A percentile compares a stretch with the other conserved stretches of the same genome.
Conservation (phyloP, 2,888 invertebrate species). For the Cheilosia vulpina region DNA sequence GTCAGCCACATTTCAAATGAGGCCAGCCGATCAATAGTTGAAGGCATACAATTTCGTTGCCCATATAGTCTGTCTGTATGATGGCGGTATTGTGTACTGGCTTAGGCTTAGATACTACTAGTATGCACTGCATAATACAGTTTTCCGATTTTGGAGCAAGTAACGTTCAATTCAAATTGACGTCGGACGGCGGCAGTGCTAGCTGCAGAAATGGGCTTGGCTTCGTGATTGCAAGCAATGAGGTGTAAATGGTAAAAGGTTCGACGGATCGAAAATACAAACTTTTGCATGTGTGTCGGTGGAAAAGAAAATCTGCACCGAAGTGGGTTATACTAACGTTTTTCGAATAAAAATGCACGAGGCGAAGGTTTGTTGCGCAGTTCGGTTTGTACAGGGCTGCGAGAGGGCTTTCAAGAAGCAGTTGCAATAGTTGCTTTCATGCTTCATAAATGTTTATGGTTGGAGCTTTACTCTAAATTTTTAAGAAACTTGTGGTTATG, state of each 20-base stretch:
- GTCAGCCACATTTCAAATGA: constrained; percentile 69
- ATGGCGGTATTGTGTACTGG: constrained; percentile 1
- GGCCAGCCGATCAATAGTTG: constrained; percentile 70
- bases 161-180: constrained; percentile 71
- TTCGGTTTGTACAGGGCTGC: too few relatives aligned
- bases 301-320: constrained; percentile 34
- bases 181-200: constrained; percentile 45
- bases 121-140: constrained; percentile 30
- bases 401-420: too few relatives aligned
- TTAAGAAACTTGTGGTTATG: too few relatives aligned
- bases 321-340: too few relatives aligned
- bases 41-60: constrained; percentile 63
- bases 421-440: too few relatives aligned
- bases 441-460: too few relatives aligned
- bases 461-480: too few relatives aligned
- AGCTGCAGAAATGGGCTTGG: constrained; percentile 66
- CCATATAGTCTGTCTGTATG: constrained; percentile 23
- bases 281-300: constrained; percentile 26
- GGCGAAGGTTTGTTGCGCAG: too few relatives aligned
- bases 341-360: too few relatives aligned
- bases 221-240: constrained; percentile 59
- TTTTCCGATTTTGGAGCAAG: constrained; percentile 67
- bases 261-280: constrained; percentile 37
- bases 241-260: constrained; percentile 71
- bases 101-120: constrained; percentile 8